Evolutionary conservation across 2,113 vertebrate genomes (phyloP).

Genomic region (Myotis brandtii): DNA sequence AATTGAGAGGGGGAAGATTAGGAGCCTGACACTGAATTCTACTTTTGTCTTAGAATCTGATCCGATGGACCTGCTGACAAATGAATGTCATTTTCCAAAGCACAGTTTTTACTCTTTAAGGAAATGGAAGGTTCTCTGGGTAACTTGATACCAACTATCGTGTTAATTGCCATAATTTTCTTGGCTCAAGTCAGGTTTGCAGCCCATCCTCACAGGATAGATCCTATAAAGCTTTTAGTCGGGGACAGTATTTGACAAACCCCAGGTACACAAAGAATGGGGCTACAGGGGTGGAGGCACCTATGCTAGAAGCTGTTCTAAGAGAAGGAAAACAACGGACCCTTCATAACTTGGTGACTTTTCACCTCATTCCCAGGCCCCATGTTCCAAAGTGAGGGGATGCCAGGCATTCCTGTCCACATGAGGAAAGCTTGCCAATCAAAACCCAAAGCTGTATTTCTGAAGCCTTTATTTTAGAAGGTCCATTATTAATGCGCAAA

Average conservation of each 20-base stretch:
- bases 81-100: background rate
- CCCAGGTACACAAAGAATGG: background rate
- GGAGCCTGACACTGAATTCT: background rate
- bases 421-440: background rate
- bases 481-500: background rate
- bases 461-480: background rate
- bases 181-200: background rate
- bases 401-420: background rate
- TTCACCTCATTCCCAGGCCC: background rate
- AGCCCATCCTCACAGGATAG: background rate
- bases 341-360: background rate
- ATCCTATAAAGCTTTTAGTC: background rate
- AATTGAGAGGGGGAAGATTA: background rate
- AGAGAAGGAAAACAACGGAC: background rate
- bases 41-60: background rate
- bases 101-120: slow-evolving; percentile 24
- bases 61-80: background rate
- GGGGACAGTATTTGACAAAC: background rate
- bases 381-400: background rate
- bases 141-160: background rate
- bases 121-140: background rate
- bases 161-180: background rate
- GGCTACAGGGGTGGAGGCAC: background rate
- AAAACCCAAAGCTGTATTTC: background rate
- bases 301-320: background rate